phyloP scores from a whole-genome alignment of 2,113 vertebrate genomes.

The Hipposideros armiger region DNA sequence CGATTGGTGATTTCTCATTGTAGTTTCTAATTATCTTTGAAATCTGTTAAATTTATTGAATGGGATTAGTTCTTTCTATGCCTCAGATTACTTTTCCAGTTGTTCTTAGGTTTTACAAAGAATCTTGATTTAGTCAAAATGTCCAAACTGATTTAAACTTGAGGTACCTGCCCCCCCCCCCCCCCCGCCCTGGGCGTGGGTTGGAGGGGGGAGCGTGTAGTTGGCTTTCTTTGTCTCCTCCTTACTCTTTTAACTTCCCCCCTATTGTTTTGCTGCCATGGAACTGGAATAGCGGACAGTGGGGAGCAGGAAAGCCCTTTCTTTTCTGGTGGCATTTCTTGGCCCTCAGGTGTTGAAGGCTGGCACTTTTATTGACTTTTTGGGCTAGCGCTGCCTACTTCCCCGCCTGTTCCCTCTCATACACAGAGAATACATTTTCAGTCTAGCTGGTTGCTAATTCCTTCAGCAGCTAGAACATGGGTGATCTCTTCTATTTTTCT shows the following conservation, averaged over 20 bases:
- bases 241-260: neutral
- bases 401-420: no score
- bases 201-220: neutral
- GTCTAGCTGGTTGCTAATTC: neutral
- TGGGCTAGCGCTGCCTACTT: neutral
- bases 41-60: neutral
- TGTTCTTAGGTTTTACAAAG: neutral
- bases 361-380: neutral
- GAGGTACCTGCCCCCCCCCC: neutral
- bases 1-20: neutral
- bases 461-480: neutral
- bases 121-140: conserved; percentile 7
- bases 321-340: neutral
- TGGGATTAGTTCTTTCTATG: neutral
- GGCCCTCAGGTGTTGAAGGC: neutral
- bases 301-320: neutral
- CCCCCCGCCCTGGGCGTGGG: no score
- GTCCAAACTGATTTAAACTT: neutral
- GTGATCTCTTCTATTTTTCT: neutral
- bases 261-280: neutral
- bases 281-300: neutral
- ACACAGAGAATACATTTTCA: neutral
- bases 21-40: neutral
- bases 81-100: neutral
- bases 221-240: neutral